phyloP scores from a whole-genome alignment of 2,113 vertebrate genomes.

The Mastomys natalensis region DNA sequence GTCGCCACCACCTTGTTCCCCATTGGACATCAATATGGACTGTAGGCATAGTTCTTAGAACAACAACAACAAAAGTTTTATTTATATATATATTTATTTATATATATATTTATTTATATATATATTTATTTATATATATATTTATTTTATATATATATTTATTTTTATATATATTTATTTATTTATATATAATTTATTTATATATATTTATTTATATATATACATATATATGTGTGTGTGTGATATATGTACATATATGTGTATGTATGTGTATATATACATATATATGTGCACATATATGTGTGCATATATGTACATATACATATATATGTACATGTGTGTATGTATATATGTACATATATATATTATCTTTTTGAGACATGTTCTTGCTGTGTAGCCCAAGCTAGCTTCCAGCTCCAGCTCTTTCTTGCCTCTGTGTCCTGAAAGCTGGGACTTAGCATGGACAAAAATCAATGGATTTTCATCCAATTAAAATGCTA shows the following conservation, averaged over 20 bases:
- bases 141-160: no score
- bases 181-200: no score
- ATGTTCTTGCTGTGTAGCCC: neutral
- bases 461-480: neutral
- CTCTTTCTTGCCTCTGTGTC: neutral
- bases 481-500: neutral
- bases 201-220: no score
- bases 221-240: no score
- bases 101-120: no score
- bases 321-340: no score
- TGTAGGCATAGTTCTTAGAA: neutral
- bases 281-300: no score
- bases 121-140: no score
- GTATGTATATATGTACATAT: neutral
- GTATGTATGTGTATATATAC: no score
- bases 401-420: neutral
- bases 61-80: neutral
- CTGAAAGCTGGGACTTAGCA: neutral
- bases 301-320: no score
- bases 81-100: neutral
- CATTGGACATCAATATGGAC: neutral
- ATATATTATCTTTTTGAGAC: neutral
- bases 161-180: no score
- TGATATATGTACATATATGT: no score
- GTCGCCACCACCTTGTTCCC: neutral